These are phyloP conservation scores for Drosophila bifasciata DNA, from an alignment of 1,140 invertebrate genomes.

Conservation along the genomic window DNA sequence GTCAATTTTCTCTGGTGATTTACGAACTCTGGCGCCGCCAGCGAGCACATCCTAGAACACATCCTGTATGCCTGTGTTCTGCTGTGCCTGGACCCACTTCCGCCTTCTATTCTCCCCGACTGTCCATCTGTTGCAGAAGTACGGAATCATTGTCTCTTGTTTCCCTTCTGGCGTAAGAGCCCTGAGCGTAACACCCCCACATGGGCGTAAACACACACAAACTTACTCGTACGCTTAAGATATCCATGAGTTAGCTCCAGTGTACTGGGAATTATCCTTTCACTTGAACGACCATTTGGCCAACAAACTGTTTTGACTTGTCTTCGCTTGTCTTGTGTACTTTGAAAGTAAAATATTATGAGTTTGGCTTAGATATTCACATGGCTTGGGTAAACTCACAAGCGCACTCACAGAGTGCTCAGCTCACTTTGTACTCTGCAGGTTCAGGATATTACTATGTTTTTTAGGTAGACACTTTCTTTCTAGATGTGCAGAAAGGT, in stretches of 20 bases:
- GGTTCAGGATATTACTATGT: not conserved
- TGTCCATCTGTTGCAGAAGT: constrained; percentile 65
- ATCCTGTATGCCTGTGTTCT: constrained; percentile 8
- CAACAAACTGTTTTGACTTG: constrained; percentile 42
- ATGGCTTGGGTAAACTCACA: constrained; percentile 14
- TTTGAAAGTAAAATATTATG: constrained; percentile 60
- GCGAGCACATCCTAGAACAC: constrained; percentile 58
- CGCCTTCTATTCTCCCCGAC: not conserved
- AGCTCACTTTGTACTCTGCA: constrained; percentile 13
- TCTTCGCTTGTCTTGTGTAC: constrained; percentile 17
- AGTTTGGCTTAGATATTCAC: constrained; percentile 38
- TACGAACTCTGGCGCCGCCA: constrained; percentile 48
- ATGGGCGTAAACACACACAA: constrained; percentile 10
- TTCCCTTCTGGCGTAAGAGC: not conserved
- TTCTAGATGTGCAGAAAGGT: constrained; percentile 9
- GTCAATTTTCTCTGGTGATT: constrained; percentile 66
- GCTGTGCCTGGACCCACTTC: not conserved
- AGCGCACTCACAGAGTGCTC: not conserved
- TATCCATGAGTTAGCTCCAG: constrained; percentile 28
- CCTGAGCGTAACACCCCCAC: constrained; percentile 16
- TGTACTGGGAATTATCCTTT: constrained; percentile 60
- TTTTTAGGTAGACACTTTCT: constrained; percentile 7
- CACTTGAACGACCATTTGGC: constrained; percentile 41
- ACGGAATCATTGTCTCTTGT: constrained; percentile 59
- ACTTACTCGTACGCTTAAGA: constrained; percentile 5